Conservation (phyloP, 1,140 invertebrate species). For the Calliopsis andreniformis region DNA sequence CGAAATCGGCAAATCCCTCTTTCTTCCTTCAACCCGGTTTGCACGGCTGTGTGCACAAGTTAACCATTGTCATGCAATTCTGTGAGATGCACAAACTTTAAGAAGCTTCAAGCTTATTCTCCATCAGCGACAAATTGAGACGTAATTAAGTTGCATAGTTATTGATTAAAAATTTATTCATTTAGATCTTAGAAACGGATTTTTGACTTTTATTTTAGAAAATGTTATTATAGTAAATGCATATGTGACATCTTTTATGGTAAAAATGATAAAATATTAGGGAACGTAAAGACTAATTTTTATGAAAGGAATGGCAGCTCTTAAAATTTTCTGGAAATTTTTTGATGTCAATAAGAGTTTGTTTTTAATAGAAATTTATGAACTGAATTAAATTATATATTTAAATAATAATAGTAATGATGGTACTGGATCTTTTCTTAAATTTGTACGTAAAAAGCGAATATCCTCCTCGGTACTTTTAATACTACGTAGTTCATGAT, state of each 20-base stretch:
- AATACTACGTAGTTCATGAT: too few relatives aligned
- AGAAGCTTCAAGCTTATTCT: not conserved
- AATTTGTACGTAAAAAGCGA: too few relatives aligned
- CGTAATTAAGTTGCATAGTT: not conserved
- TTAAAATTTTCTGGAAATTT: too few relatives aligned
- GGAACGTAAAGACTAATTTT: not conserved
- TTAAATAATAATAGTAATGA: too few relatives aligned
- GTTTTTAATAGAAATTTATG: too few relatives aligned
- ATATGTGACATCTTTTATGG: not conserved
- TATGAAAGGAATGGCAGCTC: not conserved
- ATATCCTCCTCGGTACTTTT: too few relatives aligned
- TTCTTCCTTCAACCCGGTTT: conserved; percentile 32
- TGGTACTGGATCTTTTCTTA: too few relatives aligned
- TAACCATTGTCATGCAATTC: conserved; percentile 7
- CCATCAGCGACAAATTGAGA: not conserved
- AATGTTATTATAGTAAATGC: not conserved
- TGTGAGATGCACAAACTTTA: not conserved
- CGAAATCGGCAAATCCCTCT: conserved; percentile 4
- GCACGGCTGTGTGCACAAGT: conserved; percentile 21
- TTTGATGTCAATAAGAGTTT: too few relatives aligned
- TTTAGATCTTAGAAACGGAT: too few relatives aligned
- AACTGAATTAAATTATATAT: too few relatives aligned
- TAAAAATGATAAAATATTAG: not conserved
- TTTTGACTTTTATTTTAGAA: not conserved
- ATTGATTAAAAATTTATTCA: too few relatives aligned